These are phyloP conservation scores for Pygoscelis antarcticus DNA, from an alignment of 2,113 vertebrate species.

Conservation along the genomic window DNA sequence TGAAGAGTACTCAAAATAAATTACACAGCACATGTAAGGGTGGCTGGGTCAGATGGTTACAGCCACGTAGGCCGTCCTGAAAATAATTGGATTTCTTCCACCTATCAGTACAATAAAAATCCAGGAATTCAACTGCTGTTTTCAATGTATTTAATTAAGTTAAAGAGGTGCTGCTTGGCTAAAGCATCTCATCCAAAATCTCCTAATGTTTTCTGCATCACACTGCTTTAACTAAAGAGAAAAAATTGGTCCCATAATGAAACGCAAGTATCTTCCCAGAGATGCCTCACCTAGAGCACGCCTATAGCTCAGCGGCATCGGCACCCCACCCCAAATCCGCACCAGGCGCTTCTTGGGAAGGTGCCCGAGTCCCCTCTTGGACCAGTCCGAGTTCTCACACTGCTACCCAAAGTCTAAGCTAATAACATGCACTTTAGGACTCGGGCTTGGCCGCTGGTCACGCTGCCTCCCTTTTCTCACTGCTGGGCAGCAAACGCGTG, in stretches of 20 bases:
- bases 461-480: neutral
- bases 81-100: conserved; percentile 10
- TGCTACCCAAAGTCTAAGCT: neutral
- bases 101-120: neutral
- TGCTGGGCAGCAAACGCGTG: neutral
- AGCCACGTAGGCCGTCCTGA: neutral
- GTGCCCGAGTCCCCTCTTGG: neutral
- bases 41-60: neutral
- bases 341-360: neutral
- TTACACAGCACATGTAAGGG: neutral
- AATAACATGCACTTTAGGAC: accelerated
- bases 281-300: neutral
- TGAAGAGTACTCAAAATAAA: conserved; percentile 18
- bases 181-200: neutral
- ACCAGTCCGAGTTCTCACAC: neutral
- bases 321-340: neutral
- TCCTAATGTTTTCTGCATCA: neutral
- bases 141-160: neutral
- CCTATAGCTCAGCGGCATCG: neutral
- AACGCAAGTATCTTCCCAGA: neutral
- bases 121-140: neutral
- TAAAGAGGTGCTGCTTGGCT: neutral
- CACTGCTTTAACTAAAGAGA: neutral
- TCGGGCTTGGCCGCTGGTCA: neutral
- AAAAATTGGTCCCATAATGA: neutral